Percentiles rank a stretch among this genome's conserved stretches.
Conservation (phyloP, 2,888 invertebrate genomes). For the Aradus depressus region DNA sequence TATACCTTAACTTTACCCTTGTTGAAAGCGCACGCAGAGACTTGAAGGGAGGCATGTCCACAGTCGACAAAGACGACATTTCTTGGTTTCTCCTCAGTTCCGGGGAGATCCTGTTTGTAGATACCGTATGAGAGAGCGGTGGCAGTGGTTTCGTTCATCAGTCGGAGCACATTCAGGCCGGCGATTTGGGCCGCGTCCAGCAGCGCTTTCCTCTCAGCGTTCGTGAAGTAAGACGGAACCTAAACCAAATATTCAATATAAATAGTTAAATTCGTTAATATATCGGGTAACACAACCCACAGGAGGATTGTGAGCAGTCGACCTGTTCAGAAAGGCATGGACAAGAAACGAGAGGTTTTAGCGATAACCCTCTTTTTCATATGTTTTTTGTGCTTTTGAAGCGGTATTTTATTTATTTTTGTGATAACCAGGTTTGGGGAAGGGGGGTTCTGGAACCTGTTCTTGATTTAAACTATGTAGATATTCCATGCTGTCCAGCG, state of each 20-base stretch:
- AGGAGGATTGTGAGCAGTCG: background rate
- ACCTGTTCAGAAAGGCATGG: too few relatives aligned
- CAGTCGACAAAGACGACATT: conserved; percentile 95
- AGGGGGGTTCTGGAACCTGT: too few relatives aligned
- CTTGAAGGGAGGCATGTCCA: conserved; percentile 86
- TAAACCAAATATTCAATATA: conserved; percentile 32
- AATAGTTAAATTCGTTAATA: background rate
- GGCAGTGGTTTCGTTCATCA: conserved; percentile 96
- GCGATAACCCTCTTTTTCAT: background rate
- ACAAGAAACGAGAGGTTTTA: background rate
- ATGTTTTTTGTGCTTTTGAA: too few relatives aligned
- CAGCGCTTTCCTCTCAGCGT: conserved; percentile 83
- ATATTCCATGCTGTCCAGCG: too few relatives aligned
- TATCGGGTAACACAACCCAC: background rate
- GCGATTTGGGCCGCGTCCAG: conserved; percentile 86
- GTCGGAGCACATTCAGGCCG: conserved; percentile 81
- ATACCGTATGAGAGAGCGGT: conserved; percentile 95
- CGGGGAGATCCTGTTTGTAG: conserved; percentile 93
- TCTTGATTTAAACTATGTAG: too few relatives aligned
- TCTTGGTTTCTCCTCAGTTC: conserved; percentile 73
- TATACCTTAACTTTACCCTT: conserved; percentile 76
- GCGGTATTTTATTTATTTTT: conserved; percentile 7
- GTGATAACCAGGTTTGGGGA: too few relatives aligned
- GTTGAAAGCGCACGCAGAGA: conserved; percentile 81
- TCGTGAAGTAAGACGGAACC: conserved; percentile 86